Evolutionary conservation across 2,888 invertebrate species (phyloP).

Genomic region (Agrotis ipsilon): DNA sequence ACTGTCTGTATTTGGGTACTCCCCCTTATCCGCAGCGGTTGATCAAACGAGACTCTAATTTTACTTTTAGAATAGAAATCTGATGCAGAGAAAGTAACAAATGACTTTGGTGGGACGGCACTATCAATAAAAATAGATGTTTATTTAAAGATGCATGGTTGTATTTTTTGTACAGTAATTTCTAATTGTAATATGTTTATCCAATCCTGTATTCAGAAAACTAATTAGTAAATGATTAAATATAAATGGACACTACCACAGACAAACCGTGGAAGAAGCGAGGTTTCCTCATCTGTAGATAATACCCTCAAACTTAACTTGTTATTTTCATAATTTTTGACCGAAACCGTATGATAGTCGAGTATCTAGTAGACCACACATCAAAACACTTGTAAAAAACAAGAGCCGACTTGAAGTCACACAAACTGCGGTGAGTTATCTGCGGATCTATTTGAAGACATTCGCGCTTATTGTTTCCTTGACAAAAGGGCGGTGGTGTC

Average conservation of each 20-base stretch:
- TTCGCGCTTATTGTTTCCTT: constrained; percentile 78
- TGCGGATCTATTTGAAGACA: constrained; percentile 75
- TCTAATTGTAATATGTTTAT: too few species aligned
- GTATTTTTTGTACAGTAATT: too few species aligned
- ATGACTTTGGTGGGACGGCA: neutral
- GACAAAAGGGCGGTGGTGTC: constrained; percentile 77
- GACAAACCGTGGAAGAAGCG: too few species aligned
- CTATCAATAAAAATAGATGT: neutral
- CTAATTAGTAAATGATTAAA: too few species aligned
- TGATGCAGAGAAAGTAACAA: neutral
- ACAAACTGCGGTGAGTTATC: constrained; percentile 68
- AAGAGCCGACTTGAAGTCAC: constrained; percentile 32
- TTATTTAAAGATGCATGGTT: too few species aligned
- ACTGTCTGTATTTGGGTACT: constrained; percentile 48
- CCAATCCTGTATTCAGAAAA: too few species aligned
- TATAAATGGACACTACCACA: too few species aligned
- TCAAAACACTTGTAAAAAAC: constrained; percentile 34
- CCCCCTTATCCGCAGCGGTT: constrained; percentile 26
- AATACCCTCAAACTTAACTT: too few species aligned
- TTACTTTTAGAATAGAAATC: constrained; percentile 15
- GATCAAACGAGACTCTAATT: constrained; percentile 24
- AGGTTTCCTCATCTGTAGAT: too few species aligned
- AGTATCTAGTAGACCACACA: neutral
- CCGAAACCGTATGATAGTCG: too few species aligned
- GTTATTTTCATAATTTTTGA: too few species aligned